Base-by-base conservation (phyloP, 2,797 vertebrate species). In the Orestias chungarensis region DNA sequence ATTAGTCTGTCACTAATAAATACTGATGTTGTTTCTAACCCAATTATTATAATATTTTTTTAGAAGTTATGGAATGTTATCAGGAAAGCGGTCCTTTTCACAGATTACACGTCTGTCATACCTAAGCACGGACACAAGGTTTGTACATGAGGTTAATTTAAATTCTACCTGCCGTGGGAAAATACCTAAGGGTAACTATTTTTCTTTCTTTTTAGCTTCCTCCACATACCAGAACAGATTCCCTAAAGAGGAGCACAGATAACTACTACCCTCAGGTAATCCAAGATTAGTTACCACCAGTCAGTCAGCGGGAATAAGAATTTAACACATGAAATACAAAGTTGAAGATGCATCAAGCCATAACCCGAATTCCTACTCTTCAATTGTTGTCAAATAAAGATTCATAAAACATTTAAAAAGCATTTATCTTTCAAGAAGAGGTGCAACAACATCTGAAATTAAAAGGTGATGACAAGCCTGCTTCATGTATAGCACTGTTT, bases 221-320 rank as follows among this genome's bases (percentile, higher is more conserved):
- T 78, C 49, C 33, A 66, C 83, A 86, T 92, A 74, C 80, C 85
- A 70, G 15, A 33, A 38, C 23, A 47, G 76, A 68, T 81, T 78
- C 20, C 52, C 79, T 68, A 65, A 78, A 71, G 75, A 50, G 46
- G 49, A 42, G 57, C 70, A 43, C 50, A 50, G 81, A 85, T 80
- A 88, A 81, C 84, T 75, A 20, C 62, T n/a, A 12, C 46, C 85
- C 88, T 69, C 17, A 1, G 84, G 85, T 73, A 62, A 42, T 1
- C 38, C 52, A 69, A 70, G 44, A 54, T 29, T 43, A 77, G 64
- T 77, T 76, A 50, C 38, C 76, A 64, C 59, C 72, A 75, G 54
- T 46, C 76, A 66, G 23, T 71, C 76, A 72, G 75, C 79, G 57
- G 59, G 76, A 77, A 54, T n/a, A 7, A 50, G n/a, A 75, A 76